phyloP scores from a whole-genome alignment of 2,888 invertebrate species.

The Hydrotaea diabolus region DNA sequence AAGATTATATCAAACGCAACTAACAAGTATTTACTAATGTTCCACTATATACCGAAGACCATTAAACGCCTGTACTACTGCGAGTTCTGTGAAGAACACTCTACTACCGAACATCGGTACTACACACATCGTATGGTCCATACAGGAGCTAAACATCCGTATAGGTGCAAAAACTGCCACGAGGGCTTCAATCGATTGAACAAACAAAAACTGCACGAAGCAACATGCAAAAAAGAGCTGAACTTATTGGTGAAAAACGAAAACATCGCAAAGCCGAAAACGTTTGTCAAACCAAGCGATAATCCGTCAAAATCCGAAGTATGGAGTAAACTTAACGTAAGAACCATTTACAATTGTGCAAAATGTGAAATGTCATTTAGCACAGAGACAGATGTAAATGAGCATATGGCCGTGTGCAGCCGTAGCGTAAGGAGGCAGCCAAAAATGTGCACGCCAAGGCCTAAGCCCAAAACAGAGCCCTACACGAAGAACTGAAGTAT shows the following conservation, averaged over 20 bases:
- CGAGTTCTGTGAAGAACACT: slow-evolving; percentile 70
- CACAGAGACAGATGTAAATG: slow-evolving; percentile 35
- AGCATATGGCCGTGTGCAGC: slow-evolving; percentile 56
- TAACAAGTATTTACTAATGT: slow-evolving; percentile 68
- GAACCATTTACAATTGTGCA: slow-evolving; percentile 46
- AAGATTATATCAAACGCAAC: slow-evolving; percentile 33
- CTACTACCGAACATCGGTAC: slow-evolving; percentile 65
- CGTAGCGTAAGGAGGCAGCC: neutral
- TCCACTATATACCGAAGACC: slow-evolving; percentile 71
- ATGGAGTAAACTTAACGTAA: slow-evolving; percentile 34
- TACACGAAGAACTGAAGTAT: neutral
- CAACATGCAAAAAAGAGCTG: neutral
- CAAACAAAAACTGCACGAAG: slow-evolving; percentile 29
- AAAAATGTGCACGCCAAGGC: slow-evolving; percentile 31
- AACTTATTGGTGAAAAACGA: neutral
- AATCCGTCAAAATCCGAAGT: slow-evolving; percentile 16
- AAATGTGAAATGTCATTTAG: slow-evolving; percentile 56
- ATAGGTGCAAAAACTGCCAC: slow-evolving; percentile 40
- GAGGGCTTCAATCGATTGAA: neutral
- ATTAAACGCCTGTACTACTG: slow-evolving; percentile 69
- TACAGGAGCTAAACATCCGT: slow-evolving; percentile 50
- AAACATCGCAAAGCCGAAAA: neutral
- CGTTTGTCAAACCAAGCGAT: neutral
- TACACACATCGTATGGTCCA: slow-evolving; percentile 68
- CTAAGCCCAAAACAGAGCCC: slow-evolving; percentile 18